These are phyloP conservation scores for Macrocentrus cingulum DNA, from an alignment of 1,140 invertebrate species.

Conservation along the genomic window DNA sequence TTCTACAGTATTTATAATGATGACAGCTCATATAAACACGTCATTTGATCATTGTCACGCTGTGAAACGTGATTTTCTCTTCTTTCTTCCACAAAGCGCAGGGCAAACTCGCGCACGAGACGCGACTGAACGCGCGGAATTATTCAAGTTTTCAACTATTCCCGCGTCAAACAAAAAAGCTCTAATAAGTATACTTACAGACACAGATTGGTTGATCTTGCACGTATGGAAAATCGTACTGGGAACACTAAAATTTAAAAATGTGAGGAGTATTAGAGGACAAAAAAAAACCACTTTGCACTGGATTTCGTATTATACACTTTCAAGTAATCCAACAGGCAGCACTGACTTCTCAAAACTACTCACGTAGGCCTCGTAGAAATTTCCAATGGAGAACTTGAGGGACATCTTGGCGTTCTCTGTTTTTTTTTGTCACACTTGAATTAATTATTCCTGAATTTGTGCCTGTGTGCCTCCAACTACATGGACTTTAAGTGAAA, in stretches of 20 bases:
- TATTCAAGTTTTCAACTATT: conserved; percentile 9
- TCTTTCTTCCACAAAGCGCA: background rate
- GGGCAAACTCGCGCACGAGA: no score
- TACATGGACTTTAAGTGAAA: conserved; percentile 17
- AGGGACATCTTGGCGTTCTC: conserved; percentile 43
- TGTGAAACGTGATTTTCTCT: background rate
- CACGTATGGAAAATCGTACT: no score
- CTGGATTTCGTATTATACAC: no score
- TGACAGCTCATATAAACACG: background rate
- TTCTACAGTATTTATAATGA: conserved; percentile 45
- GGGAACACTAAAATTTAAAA: no score
- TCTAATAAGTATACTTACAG: no score
- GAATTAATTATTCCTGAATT: no score
- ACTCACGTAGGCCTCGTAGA: conserved; percentile 56
- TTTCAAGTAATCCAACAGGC: no score
- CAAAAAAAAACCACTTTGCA: no score
- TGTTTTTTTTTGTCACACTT: background rate
- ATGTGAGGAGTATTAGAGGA: no score
- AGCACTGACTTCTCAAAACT: conserved; percentile 2
- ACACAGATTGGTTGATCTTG: no score
- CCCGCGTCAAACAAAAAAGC: no score
- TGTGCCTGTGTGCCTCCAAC: background rate
- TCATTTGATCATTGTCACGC: no score
- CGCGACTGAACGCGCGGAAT: conserved; percentile 8
- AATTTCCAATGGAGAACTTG: conserved; percentile 53